Evolutionary conservation across 2,797 vertebrate genomes (phyloP), one percentile per base, ranked within the genome.

Genomic region (Anableps anableps): DNA sequence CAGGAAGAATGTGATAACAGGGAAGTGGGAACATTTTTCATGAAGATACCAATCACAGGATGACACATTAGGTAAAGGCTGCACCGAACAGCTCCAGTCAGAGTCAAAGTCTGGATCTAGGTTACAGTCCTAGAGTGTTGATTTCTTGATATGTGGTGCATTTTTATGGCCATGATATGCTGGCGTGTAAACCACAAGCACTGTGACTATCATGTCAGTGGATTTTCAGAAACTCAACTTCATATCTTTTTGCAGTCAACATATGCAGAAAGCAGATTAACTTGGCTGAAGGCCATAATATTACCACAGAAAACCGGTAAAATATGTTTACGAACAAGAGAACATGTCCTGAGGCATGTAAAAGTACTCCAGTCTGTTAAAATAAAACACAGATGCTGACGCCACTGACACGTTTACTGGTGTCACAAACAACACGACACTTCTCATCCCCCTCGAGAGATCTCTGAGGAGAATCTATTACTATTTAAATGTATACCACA

Each of bases 1-100:
- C 66, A 72, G 79, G 55, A 53, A 36, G 47, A 64, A 74, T 66
- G 38, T 31, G 55, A 62, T 50, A 31, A 53, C 64, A 34, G 48
- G 48, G 21, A 47, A 43, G 43, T 16, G n/a, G 31, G 45, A 74
- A 74, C 9, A 21, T 55, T 62, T 71, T 60, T 26, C 76, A 50
- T 31, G 34, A 38, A 72, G 5, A 45, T 48, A 7, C 36, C 76
- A 36, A 72, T 66, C 34, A 66, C 62, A 66, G 62, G 36, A 11
- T 26, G 31, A 36, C 60, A 64, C 60, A 1, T 10, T 36, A 6
- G 60, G 19, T 36, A 64, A 64, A 34, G 34, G 19, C 60, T 64
- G 16, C 1, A n/a, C 10, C 16, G 11, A 62, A 62, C 58, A 62
- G 58, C 62, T 64, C 3, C 62, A 55, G 53, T n/a, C n/a, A n/a